Evolutionary conservation across 2,113 vertebrate species (phyloP).

Genomic region (Brienomyrus longianalis): DNA sequence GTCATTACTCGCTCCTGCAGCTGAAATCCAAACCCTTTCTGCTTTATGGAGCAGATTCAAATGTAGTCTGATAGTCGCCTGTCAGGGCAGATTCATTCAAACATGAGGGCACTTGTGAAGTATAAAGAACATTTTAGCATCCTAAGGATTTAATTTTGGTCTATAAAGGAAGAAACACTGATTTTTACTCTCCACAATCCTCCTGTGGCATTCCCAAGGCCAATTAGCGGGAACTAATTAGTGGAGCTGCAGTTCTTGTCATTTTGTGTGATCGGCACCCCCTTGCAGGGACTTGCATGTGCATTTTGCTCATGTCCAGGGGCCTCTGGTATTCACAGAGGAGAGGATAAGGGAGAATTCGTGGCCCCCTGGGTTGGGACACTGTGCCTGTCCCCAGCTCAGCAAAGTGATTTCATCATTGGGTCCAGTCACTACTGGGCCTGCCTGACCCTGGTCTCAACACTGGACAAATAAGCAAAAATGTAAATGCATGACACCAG

Average conservation of each 20-base stretch:
- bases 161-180: neutral
- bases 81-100: neutral
- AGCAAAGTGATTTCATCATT: neutral
- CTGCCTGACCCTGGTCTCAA: neutral
- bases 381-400: neutral
- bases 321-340: neutral
- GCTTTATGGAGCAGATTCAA: neutral
- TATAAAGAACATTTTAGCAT: constrained; percentile 1
- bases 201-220: neutral
- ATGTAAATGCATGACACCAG: neutral
- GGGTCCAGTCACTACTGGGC: neutral
- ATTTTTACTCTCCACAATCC: neutral
- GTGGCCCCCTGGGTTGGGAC: neutral
- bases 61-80: neutral
- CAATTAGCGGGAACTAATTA: neutral
- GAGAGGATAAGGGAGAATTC: neutral
- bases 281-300: neutral
- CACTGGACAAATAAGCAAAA: too few relatives aligned
- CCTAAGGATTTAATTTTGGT: neutral
- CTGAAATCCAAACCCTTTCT: neutral
- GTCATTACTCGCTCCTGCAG: neutral
- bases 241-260: neutral
- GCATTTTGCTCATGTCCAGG: neutral
- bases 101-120: neutral
- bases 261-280: neutral